Percentiles rank a stretch among this genome's conserved stretches.
phyloP scores from a whole-genome alignment of 30 jellyfish, hydroid and myxozoan genomes.

The Cassiopea xamachana region DNA sequence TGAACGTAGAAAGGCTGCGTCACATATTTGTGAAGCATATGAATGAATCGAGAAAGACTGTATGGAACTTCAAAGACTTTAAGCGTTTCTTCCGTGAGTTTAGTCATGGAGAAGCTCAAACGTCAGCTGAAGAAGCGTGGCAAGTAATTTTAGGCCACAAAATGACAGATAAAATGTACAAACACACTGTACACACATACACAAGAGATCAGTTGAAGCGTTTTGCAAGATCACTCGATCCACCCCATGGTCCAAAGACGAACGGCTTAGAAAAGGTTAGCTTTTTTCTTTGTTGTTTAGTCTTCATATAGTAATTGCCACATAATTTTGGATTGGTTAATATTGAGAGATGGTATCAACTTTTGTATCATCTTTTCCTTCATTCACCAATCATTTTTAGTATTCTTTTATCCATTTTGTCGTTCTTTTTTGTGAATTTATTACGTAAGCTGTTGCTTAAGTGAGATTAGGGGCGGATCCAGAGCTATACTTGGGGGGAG shows the following conservation, averaged over 20 bases:
- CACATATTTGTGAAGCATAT: slow-evolving; percentile 6
- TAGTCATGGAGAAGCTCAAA: slow-evolving; percentile 55
- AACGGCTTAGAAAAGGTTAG: slow-evolving; percentile 75
- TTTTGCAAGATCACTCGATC: slow-evolving; percentile 73
- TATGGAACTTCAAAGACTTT: slow-evolving; percentile 40
- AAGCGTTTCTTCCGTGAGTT: slow-evolving; percentile 9
- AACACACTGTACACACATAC: slow-evolving; percentile 1
- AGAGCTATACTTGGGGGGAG: too few species aligned
- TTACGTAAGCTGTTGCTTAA: too few species aligned
- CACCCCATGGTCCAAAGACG: slow-evolving; percentile 92
- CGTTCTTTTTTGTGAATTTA: too few species aligned
- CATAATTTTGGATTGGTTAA: too few species aligned
- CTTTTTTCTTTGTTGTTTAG: neutral
- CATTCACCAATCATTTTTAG: too few species aligned
- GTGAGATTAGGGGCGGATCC: too few species aligned
- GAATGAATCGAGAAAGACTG: slow-evolving; percentile 10
- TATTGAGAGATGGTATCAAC: too few species aligned
- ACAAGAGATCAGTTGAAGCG: slow-evolving; percentile 66
- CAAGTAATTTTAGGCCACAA: slow-evolving; percentile 32
- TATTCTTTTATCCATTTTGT: too few species aligned
- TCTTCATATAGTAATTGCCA: neutral
- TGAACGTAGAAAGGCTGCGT: slow-evolving; percentile 78
- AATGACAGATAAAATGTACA: slow-evolving; percentile 27
- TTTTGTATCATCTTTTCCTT: too few species aligned
- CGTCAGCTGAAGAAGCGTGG: slow-evolving; percentile 50